Conservation (phyloP, 2,888 invertebrate genomes). For the Zeuzera pyrina region DNA sequence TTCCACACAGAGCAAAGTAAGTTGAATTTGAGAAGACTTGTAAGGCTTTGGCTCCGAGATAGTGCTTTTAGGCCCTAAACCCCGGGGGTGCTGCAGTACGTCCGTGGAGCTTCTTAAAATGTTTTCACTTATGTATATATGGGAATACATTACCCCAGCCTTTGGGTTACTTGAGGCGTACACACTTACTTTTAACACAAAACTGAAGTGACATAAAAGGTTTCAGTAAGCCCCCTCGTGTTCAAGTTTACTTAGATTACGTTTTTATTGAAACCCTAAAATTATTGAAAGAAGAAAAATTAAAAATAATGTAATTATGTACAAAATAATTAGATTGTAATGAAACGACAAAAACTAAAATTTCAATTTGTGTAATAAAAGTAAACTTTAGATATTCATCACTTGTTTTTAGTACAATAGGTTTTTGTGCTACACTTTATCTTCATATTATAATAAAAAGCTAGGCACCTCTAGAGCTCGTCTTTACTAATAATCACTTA, state of each 20-base stretch:
- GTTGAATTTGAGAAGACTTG: slow-evolving; percentile 73
- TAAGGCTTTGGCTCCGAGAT: slow-evolving; percentile 72
- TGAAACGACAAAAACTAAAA: too few species aligned
- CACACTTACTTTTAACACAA: slow-evolving; percentile 69
- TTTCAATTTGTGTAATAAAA: too few species aligned
- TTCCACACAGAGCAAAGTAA: slow-evolving; percentile 66
- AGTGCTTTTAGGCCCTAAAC: slow-evolving; percentile 74
- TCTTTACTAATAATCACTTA: slow-evolving; percentile 67
- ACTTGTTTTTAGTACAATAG: too few species aligned
- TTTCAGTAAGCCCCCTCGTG: slow-evolving; percentile 61
- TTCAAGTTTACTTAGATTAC: slow-evolving; percentile 64
- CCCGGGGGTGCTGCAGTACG: slow-evolving; percentile 71
- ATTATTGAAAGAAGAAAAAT: too few species aligned
- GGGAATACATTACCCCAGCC: slow-evolving; percentile 70
- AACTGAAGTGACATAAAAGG: slow-evolving; percentile 71
- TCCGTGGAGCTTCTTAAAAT: slow-evolving; percentile 72
- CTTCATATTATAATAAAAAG: too few species aligned
- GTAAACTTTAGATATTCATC: too few species aligned
- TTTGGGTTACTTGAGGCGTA: slow-evolving; percentile 63
- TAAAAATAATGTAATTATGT: too few species aligned
- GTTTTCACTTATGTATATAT: slow-evolving; percentile 72
- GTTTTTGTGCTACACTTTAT: too few species aligned
- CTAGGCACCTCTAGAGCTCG: too few species aligned
- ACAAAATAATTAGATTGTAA: too few species aligned
- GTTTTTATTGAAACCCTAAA: slow-evolving; percentile 58